phyloP scores from a whole-genome alignment of 2,888 invertebrate genomes.

The Gortyna flavago region DNA sequence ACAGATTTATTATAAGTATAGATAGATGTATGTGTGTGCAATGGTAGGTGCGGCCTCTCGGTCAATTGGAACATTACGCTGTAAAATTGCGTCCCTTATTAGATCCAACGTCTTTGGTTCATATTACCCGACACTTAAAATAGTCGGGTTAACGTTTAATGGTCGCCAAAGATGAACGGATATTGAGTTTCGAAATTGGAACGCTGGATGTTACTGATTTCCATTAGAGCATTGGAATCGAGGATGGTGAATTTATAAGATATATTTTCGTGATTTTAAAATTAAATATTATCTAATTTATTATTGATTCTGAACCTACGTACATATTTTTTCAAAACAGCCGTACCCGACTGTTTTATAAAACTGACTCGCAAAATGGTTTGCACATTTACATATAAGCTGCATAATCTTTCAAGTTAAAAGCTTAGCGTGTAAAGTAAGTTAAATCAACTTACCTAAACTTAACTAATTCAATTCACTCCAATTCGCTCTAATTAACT shows the following conservation, averaged over 20 bases:
- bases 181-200: constrained; percentile 45
- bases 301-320: not conserved
- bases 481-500: too few species aligned
- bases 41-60: constrained; percentile 40
- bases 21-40: constrained; percentile 26
- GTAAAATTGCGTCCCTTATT: constrained; percentile 65
- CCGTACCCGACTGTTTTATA: not conserved
- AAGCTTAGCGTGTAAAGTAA: not conserved
- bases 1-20: too few species aligned
- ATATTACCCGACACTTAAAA: constrained; percentile 46
- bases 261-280: not conserved
- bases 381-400: too few species aligned
- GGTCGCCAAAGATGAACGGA: constrained; percentile 39
- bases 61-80: constrained; percentile 67
- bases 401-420: not conserved
- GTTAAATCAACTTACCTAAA: not conserved
- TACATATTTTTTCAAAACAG: not conserved
- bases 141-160: constrained; percentile 51
- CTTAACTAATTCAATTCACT: not conserved
- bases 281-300: not conserved
- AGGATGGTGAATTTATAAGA: not conserved
- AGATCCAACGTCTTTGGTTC: constrained; percentile 44
- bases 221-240: not conserved
- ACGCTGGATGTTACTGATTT: constrained; percentile 26
- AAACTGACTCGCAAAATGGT: not conserved